phyloP scores from a whole-genome alignment of 2,113 vertebrate species.

The Cacatua alba region DNA sequence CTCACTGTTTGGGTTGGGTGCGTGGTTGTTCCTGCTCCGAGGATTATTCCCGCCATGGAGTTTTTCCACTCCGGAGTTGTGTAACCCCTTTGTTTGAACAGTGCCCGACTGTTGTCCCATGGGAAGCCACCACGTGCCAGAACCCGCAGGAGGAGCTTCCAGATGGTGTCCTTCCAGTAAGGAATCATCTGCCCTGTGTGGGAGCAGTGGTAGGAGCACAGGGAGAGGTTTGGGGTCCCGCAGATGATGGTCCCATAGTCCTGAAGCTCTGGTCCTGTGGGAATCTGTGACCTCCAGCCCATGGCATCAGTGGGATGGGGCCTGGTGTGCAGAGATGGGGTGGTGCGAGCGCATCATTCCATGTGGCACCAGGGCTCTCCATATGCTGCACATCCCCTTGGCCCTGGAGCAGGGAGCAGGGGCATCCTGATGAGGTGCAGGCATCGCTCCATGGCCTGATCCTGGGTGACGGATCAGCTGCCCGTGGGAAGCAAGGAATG shows the following conservation, averaged over 20 bases:
- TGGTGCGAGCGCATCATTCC: not conserved
- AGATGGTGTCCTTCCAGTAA: not conserved
- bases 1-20: conserved; percentile 19
- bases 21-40: not conserved
- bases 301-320: not conserved
- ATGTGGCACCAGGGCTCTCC: not conserved
- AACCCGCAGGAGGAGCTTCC: not conserved
- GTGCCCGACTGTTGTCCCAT: not conserved
- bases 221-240: not conserved
- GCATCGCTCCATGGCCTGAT: not conserved
- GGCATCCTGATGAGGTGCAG: not conserved
- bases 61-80: not conserved
- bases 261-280: rapidly evolving
- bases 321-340: rapidly evolving
- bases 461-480: not conserved
- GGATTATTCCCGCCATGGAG: not conserved
- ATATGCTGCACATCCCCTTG: not conserved
- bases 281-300: not conserved
- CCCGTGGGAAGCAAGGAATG: not conserved
- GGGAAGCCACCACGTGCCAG: not conserved
- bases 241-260: not conserved
- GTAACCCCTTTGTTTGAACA: conserved; percentile 57
- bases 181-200: not conserved
- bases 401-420: not conserved
- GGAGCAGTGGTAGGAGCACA: not conserved